phyloP scores from a whole-genome alignment of 2,797 vertebrate genomes.

The Sebastes vulpes region DNA sequence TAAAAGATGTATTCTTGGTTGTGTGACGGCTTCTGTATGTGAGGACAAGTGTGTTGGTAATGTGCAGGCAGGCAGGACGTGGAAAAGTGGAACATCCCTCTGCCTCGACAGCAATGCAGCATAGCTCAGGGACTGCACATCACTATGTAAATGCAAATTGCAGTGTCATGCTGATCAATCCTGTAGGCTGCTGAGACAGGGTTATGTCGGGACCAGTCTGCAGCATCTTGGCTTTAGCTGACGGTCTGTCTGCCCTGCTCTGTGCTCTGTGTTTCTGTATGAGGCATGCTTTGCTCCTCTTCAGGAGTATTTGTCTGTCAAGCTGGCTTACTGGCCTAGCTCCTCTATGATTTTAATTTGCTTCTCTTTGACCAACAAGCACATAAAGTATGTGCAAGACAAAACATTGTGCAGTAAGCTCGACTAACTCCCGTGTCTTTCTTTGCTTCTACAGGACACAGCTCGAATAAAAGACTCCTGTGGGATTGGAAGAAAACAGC shows the following conservation, averaged over 20 bases:
- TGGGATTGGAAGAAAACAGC: slow-evolving; percentile 35
- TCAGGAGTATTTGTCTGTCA: neutral
- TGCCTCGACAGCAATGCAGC: slow-evolving; percentile 59
- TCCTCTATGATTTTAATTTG: neutral
- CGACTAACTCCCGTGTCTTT: slow-evolving; percentile 26
- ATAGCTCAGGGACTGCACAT: slow-evolving; percentile 48
- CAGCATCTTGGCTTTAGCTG: slow-evolving; percentile 28
- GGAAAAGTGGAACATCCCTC: slow-evolving; percentile 39
- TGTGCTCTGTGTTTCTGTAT: neutral
- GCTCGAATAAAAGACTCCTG: slow-evolving; percentile 18
- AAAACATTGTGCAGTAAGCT: neutral
- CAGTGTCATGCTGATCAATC: slow-evolving; percentile 79
- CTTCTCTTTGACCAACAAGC: neutral
- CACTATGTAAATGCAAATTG: slow-evolving; percentile 73
- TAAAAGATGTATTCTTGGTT: slow-evolving; percentile 11
- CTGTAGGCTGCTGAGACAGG: slow-evolving; percentile 68
- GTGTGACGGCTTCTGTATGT: slow-evolving; percentile 5
- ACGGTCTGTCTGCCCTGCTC: neutral
- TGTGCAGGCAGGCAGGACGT: slow-evolving; percentile 22
- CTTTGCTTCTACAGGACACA: slow-evolving; percentile 59
- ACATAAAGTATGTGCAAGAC: slow-evolving; percentile 3
- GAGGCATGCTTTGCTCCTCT: neutral
- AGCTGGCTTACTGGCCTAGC: neutral
- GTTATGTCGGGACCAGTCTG: slow-evolving; percentile 63
- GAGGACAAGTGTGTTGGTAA: slow-evolving; percentile 17